Conservation (phyloP, 2,888 invertebrate genomes). For the Brachylomia viminalis region DNA sequence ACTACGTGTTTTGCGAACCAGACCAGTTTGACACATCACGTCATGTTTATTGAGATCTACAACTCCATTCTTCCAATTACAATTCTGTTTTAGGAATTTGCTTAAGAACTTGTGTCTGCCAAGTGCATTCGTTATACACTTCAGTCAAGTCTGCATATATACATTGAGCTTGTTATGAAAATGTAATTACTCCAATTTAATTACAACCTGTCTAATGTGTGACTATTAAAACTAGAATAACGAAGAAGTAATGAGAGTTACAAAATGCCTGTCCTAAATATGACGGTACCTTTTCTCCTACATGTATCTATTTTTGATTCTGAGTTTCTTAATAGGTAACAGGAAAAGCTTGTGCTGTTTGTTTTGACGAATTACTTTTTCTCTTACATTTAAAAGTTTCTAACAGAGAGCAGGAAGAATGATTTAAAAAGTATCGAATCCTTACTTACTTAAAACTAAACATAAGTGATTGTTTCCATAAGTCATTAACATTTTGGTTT, state of each 20-base stretch:
- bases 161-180: slow-evolving; percentile 35
- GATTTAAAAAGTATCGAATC: background rate
- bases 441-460: background rate
- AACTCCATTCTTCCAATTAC: slow-evolving; percentile 12
- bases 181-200: slow-evolving; percentile 3
- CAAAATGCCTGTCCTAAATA: background rate
- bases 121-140: slow-evolving; percentile 34
- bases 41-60: slow-evolving; percentile 22
- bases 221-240: slow-evolving; percentile 16
- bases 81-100: slow-evolving; percentile 17
- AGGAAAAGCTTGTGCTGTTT: too few species aligned
- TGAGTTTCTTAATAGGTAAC: background rate
- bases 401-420: background rate
- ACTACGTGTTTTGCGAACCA: slow-evolving; percentile 51
- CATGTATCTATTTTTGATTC: background rate
- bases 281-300: background rate
- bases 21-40: slow-evolving; percentile 38
- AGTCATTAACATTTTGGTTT: background rate
- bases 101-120: slow-evolving; percentile 17
- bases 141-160: slow-evolving; percentile 28
- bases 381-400: background rate
- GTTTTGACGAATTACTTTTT: too few species aligned
- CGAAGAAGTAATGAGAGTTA: slow-evolving; percentile 16
- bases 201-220: slow-evolving; percentile 1
- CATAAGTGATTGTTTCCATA: background rate